These are phyloP conservation scores for Teleogryllus oceanicus DNA, from an alignment of 2,888 invertebrate species.

Conservation along the genomic window DNA sequence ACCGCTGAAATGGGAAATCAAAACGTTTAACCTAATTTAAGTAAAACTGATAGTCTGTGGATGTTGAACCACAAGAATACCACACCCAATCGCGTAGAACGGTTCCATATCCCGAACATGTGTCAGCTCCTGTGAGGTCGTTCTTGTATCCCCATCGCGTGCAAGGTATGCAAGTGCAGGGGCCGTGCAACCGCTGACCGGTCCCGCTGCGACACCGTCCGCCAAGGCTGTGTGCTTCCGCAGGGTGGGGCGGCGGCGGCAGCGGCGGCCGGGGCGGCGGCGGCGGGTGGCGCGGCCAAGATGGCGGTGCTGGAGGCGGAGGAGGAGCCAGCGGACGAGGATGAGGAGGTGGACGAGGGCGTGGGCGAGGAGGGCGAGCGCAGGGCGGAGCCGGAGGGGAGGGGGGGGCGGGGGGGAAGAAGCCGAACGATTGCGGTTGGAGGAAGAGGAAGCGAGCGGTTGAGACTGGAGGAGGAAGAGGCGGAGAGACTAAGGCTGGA, in stretches of 20 bases:
- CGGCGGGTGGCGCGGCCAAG: conserved; percentile 36
- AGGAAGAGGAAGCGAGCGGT: conserved; percentile 38
- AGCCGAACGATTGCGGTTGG: conserved; percentile 34
- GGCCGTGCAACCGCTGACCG: no score
- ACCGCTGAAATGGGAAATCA: no score
- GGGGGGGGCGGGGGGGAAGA: conserved; percentile 28
- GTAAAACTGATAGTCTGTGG: no score
- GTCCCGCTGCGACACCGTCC: no score
- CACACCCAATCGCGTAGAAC: no score
- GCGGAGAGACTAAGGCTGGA: conserved; percentile 33
- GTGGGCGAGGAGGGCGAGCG: conserved; percentile 32
- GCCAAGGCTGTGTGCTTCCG: no score
- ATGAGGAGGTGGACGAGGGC: conserved; percentile 36
- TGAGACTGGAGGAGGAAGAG: conserved; percentile 31
- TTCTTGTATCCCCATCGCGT: no score
- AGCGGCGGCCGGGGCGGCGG: background rate
- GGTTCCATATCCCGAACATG: no score
- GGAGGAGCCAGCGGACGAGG: conserved; percentile 25
- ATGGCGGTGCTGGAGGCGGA: conserved; percentile 38
- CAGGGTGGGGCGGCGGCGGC: background rate
- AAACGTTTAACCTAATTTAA: no score
- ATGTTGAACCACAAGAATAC: no score
- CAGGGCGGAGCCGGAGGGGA: conserved; percentile 30
- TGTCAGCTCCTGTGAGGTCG: no score
- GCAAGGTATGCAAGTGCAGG: no score